These are phyloP conservation scores for Harpalus rubripes DNA, from an alignment of 2,888 invertebrate species.

Conservation along the genomic window DNA sequence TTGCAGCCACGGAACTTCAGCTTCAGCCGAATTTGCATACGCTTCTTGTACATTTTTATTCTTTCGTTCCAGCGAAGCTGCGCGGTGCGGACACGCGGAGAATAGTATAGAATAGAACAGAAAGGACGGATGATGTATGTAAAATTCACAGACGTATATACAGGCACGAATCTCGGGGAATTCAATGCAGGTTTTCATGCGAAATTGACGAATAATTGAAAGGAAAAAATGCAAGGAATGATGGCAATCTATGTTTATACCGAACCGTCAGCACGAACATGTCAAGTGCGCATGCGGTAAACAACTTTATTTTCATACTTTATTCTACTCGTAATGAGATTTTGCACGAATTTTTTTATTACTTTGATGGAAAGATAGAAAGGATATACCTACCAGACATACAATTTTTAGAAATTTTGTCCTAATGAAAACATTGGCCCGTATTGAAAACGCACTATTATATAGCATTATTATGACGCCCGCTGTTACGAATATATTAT, in stretches of 20 bases:
- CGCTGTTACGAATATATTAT: no score
- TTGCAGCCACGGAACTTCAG: conserved; percentile 53
- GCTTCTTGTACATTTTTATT: conserved; percentile 65
- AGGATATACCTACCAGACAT: no score
- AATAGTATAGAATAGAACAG: conserved; percentile 2
- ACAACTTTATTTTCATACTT: not conserved
- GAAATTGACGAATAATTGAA: conserved; percentile 25
- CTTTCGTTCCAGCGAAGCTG: conserved; percentile 54
- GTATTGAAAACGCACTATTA: no score
- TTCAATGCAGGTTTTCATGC: conserved; percentile 19
- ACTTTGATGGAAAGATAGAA: no score
- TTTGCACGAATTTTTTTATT: no score
- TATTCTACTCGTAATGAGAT: not conserved
- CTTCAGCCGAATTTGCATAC: conserved; percentile 62
- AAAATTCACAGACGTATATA: conserved; percentile 32
- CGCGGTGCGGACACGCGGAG: not conserved
- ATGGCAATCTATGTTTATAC: conserved; percentile 3
- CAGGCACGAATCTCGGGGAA: conserved; percentile 13
- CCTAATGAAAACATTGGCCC: no score
- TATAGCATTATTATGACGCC: no score
- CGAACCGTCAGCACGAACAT: not conserved
- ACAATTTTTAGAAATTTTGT: no score
- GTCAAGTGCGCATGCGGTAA: not conserved
- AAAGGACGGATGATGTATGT: conserved; percentile 52
- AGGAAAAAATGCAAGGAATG: not conserved